A percentile compares a stretch with the other conserved stretches of the same genome.
Evolutionary conservation across 2,797 vertebrate species (phyloP).

Genomic region (Cossypha heuglini): DNA sequence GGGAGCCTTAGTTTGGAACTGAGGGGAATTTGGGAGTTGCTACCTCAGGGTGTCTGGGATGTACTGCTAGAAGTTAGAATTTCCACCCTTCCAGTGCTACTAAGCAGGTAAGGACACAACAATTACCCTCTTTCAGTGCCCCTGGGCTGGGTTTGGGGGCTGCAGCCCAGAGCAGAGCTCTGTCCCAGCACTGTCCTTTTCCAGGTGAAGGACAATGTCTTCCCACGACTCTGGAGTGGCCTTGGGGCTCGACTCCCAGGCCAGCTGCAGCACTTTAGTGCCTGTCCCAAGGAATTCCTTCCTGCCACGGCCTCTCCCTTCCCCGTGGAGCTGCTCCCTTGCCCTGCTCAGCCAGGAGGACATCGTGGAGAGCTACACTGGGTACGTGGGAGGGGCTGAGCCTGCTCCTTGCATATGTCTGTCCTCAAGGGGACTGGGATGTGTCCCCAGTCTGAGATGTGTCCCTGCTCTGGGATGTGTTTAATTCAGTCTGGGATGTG

Average conservation of each 20-base stretch:
- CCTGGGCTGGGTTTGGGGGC: background rate
- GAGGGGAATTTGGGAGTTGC: background rate
- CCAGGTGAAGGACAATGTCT: background rate
- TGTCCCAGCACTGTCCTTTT: background rate
- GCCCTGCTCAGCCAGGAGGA: background rate
- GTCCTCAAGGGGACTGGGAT: rapidly evolving
- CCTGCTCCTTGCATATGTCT: rapidly evolving
- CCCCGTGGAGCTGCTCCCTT: rapidly evolving
- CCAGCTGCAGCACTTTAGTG: background rate
- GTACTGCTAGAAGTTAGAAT: background rate
- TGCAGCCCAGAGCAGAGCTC: background rate
- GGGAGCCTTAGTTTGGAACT: background rate
- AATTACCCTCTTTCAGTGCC: rapidly evolving
- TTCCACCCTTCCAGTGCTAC: background rate
- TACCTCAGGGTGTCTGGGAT: background rate
- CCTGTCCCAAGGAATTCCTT: background rate
- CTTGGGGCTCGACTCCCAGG: background rate
- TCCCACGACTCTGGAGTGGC: background rate
- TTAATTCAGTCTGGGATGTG: no score
- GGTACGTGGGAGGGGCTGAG: background rate
- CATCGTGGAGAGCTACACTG: background rate
- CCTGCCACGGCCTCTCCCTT: background rate
- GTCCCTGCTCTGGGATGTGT: no score
- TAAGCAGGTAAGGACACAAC: background rate
- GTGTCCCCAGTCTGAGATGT: background rate